These are phyloP conservation scores for Perca schrenkii DNA, from an alignment of 2,113 vertebrate species.

Conservation along the genomic window DNA sequence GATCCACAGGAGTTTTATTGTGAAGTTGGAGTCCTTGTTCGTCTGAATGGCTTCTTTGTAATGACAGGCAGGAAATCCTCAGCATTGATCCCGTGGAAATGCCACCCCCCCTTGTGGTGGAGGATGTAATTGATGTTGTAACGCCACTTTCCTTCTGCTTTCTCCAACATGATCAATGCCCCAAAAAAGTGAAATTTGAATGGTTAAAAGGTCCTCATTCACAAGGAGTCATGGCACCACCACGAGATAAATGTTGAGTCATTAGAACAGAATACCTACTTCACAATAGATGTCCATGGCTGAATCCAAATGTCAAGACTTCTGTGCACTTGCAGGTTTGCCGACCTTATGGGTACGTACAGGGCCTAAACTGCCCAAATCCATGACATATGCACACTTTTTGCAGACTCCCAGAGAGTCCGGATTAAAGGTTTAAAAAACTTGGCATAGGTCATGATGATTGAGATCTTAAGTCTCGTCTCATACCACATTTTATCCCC, in stretches of 20 bases:
- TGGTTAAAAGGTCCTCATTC: neutral
- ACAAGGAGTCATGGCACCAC: no score
- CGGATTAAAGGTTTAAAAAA: neutral
- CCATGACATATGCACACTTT: neutral
- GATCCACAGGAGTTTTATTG: neutral
- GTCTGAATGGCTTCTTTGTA: no score
- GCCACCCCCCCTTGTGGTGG: constrained; percentile 27
- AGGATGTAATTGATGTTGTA: neutral
- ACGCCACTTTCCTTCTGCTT: neutral
- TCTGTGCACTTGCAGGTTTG: neutral
- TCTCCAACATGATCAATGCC: neutral
- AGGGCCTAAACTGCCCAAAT: neutral
- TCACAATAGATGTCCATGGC: neutral
- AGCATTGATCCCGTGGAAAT: constrained; percentile 3
- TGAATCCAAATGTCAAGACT: constrained; percentile 13
- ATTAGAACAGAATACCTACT: neutral
- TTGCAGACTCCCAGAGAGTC: neutral
- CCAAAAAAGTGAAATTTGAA: neutral
- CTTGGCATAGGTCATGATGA: neutral
- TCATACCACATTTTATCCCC: neutral
- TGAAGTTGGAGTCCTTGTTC: neutral
- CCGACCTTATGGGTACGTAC: neutral
- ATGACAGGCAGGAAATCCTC: neutral
- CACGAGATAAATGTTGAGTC: neutral
- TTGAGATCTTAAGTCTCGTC: neutral